A percentile compares a stretch with the other conserved stretches of the same genome.
Conservation (phyloP, 2,888 invertebrate genomes). For the Hoplodrina blanda region DNA sequence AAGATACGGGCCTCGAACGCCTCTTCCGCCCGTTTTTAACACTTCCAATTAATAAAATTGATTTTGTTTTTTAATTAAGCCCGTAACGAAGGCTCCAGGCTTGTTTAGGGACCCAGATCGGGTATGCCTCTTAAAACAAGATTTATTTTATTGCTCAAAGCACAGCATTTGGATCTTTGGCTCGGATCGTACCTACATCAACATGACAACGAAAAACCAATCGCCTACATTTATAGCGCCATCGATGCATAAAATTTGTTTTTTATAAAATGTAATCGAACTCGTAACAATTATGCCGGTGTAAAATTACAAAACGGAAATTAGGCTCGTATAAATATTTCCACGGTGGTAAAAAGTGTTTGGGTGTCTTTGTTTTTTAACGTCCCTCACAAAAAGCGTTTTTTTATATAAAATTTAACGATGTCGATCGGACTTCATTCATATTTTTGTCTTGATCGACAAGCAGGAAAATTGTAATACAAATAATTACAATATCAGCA, state of each 20-base stretch:
- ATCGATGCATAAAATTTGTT: slow-evolving; percentile 78
- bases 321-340: slow-evolving; percentile 72
- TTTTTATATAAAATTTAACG: slow-evolving; percentile 31
- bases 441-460: slow-evolving; percentile 28
- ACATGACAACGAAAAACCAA: slow-evolving; percentile 75
- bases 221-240: slow-evolving; percentile 80
- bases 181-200: slow-evolving; percentile 73
- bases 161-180: slow-evolving; percentile 81
- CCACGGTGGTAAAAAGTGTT: slow-evolving; percentile 61
- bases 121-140: slow-evolving; percentile 87
- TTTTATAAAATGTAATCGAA: slow-evolving; percentile 78
- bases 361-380: slow-evolving; percentile 48
- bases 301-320: slow-evolving; percentile 75
- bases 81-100: slow-evolving; percentile 85
- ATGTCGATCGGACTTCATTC: slow-evolving; percentile 47
- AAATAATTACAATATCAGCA: slow-evolving; percentile 23
- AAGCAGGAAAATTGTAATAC: slow-evolving; percentile 30
- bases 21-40: slow-evolving; percentile 90
- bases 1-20: slow-evolving; percentile 85
- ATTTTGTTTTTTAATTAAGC: slow-evolving; percentile 91
- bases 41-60: slow-evolving; percentile 91
- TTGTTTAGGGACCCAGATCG: slow-evolving; percentile 84
- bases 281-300: slow-evolving; percentile 73
- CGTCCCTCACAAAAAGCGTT: slow-evolving; percentile 24
- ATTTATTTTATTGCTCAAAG: slow-evolving; percentile 90